phyloP scores from a whole-genome alignment of 2,113 vertebrate genomes.

The Cyanocitta stelleri region DNA sequence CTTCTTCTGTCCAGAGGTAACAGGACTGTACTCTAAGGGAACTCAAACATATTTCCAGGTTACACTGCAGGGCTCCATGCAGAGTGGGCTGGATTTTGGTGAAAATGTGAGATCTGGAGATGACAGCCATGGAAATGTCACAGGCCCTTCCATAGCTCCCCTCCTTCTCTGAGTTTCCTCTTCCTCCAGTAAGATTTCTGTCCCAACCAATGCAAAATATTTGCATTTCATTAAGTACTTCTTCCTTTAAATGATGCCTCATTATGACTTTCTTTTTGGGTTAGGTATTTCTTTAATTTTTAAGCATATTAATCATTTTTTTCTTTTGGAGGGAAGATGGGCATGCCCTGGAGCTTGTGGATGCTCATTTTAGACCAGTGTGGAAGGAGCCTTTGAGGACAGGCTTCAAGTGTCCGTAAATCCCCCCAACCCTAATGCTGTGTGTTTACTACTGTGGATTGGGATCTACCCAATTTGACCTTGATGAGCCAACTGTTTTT shows the following conservation, averaged over 20 bases:
- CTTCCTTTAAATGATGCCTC: background rate
- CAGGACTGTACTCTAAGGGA: background rate
- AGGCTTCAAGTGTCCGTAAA: background rate
- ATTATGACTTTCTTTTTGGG: background rate
- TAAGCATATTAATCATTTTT: background rate
- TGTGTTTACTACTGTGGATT: background rate
- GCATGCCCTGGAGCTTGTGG: background rate
- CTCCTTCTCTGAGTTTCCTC: background rate
- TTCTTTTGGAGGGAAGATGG: background rate
- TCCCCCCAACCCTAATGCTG: background rate
- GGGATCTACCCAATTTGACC: background rate
- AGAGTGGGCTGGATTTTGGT: background rate
- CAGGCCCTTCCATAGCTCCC: background rate
- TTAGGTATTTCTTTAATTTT: background rate
- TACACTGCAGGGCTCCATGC: fast-evolving
- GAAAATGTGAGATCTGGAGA: background rate
- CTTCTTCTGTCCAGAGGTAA: background rate
- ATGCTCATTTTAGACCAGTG: background rate
- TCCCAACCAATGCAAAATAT: background rate
- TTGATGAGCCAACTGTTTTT: background rate
- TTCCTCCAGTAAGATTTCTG: background rate
- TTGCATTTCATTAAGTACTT: background rate
- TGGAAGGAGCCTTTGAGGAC: background rate
- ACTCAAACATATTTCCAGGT: fast-evolving
- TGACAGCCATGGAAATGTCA: background rate